phyloP scores from a whole-genome alignment of 2,113 vertebrate genomes.

The Pedionomus torquatus region DNA sequence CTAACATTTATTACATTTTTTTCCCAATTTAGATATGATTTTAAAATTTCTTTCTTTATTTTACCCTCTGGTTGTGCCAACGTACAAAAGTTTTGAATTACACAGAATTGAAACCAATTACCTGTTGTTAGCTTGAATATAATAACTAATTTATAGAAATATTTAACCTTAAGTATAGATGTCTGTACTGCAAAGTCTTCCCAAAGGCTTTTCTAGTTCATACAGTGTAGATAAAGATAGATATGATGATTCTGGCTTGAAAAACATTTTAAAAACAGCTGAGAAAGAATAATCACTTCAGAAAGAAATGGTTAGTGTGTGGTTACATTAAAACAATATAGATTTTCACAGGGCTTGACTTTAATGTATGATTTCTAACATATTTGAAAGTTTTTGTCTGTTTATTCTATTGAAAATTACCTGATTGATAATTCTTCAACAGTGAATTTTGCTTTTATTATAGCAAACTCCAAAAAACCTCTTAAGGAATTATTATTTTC shows the following conservation, averaged over 20 bases:
- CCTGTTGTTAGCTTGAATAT: background rate
- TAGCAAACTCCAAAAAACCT: accelerated
- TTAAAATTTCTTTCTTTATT: background rate
- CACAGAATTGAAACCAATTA: constrained; percentile 23
- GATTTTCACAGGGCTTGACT: background rate
- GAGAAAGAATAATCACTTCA: background rate
- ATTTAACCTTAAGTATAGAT: background rate
- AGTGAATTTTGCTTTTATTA: background rate
- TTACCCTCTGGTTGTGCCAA: background rate
- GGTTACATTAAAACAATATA: background rate
- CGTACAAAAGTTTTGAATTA: background rate
- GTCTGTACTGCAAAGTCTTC: background rate
- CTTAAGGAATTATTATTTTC: background rate
- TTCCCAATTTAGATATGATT: background rate
- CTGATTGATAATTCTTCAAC: background rate
- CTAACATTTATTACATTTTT: background rate
- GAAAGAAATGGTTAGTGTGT: background rate
- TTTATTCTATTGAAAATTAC: background rate
- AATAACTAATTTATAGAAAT: constrained; percentile 52
- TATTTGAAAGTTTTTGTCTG: background rate
- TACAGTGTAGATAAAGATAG: background rate
- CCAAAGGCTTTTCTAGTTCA: background rate
- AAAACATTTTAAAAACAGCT: background rate
- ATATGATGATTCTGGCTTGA: background rate
- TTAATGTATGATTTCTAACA: background rate